phyloP scores from a whole-genome alignment of 2,113 vertebrate species.

The Procavia capensis region DNA sequence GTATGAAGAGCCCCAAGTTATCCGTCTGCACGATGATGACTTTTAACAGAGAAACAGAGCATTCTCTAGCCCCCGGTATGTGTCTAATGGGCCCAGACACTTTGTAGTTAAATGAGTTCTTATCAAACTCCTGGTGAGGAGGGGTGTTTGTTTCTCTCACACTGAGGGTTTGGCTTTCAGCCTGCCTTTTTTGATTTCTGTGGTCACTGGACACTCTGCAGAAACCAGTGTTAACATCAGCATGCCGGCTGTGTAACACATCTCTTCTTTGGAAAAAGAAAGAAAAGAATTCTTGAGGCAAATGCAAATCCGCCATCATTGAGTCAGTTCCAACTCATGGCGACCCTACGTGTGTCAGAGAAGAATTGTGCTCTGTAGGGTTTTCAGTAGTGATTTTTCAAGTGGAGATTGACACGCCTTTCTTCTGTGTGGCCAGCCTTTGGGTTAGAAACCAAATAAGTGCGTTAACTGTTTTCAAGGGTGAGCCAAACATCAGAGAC shows the following conservation, averaged over 20 bases:
- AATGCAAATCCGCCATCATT: background rate
- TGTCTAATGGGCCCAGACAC: background rate
- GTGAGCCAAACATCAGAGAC: background rate
- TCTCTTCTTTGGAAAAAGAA: background rate
- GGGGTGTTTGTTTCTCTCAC: background rate
- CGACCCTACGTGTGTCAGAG: too few species aligned
- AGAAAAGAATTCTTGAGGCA: background rate
- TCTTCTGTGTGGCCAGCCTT: too few species aligned
- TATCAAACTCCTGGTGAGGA: background rate
- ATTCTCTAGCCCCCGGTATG: background rate
- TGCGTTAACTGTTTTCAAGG: too few species aligned
- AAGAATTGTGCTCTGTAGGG: too few species aligned
- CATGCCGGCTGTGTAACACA: background rate
- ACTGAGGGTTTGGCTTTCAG: background rate
- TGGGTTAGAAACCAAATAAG: too few species aligned
- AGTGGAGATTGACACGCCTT: too few species aligned
- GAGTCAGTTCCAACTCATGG: too few species aligned
- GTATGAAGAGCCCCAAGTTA: background rate
- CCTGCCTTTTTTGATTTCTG: background rate
- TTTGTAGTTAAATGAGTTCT: background rate
- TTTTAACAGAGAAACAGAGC: background rate
- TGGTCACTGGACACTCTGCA: background rate
- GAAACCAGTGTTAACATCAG: background rate
- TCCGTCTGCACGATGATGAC: background rate
- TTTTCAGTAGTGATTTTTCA: too few species aligned